A percentile compares a stretch with the other conserved stretches of the same genome.
Evolutionary conservation across 2,113 vertebrate species (phyloP).

Genomic region (Columba janthina): DNA sequence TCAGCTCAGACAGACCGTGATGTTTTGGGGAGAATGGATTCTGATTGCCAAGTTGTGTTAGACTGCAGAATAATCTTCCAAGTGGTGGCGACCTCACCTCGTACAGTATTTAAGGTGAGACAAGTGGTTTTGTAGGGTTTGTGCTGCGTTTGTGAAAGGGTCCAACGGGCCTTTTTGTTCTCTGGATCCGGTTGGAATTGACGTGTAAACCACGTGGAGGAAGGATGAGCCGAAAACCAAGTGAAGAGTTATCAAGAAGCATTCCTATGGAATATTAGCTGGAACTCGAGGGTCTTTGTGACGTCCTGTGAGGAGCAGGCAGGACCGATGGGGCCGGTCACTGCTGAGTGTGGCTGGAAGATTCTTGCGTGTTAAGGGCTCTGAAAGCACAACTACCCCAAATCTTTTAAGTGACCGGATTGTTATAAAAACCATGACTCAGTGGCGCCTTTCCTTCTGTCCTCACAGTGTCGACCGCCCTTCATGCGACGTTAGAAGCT

Average conservation of each 20-base stretch:
- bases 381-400: neutral
- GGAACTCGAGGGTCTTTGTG: neutral
- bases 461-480: neutral
- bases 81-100: rapidly evolving
- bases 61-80: neutral
- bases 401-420: slow-evolving; percentile 35
- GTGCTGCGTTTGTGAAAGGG: rapidly evolving
- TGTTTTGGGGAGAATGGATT: neutral
- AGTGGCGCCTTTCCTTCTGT: slow-evolving; percentile 70
- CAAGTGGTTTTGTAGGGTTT: neutral
- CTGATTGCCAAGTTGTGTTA: neutral
- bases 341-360: neutral
- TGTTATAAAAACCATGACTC: slow-evolving; percentile 60
- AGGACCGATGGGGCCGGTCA: neutral
- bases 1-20: neutral
- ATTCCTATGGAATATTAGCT: neutral
- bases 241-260: neutral
- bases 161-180: neutral
- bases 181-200: neutral
- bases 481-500: slow-evolving; percentile 61
- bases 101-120: neutral
- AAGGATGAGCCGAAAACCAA: neutral
- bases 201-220: rapidly evolving
- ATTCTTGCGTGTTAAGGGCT: neutral
- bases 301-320: neutral